phyloP scores from a whole-genome alignment of 2,797 vertebrate genomes.

The Protosalanx chinensis region DNA sequence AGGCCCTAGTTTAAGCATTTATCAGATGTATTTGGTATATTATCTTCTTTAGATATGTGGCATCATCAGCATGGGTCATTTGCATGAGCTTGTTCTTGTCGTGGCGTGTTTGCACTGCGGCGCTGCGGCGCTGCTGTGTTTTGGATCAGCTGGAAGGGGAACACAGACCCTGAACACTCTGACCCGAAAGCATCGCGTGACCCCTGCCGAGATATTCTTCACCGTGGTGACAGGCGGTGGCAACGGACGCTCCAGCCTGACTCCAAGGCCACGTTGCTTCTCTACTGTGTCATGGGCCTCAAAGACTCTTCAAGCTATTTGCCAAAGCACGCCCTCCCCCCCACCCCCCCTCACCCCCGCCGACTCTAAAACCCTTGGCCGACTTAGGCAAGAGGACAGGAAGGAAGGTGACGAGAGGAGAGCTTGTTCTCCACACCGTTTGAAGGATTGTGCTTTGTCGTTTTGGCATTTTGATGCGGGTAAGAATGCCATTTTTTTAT shows the following conservation, averaged over 20 bases:
- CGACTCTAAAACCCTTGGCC: conserved; percentile 16
- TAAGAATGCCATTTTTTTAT: not conserved
- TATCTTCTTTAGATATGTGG: not conserved
- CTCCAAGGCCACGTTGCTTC: conserved; percentile 66
- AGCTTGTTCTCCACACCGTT: not conserved
- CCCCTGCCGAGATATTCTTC: conserved; percentile 63
- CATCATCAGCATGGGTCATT: conserved; percentile 4
- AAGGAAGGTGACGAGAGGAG: not conserved
- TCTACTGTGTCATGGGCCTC: conserved; percentile 60
- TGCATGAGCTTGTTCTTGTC: conserved; percentile 16
- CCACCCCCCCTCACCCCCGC: not conserved
- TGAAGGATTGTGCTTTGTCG: not conserved
- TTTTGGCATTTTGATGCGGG: not conserved
- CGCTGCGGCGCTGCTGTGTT: conserved; percentile 30
- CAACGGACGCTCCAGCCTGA: conserved; percentile 52
- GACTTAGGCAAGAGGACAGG: conserved; percentile 18
- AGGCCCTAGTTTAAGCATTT: not conserved
- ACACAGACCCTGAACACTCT: conserved; percentile 32
- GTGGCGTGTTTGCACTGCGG: conserved; percentile 36
- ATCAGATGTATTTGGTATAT: not conserved
- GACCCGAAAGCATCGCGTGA: conserved; percentile 45
- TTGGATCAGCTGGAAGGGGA: conserved; percentile 52
- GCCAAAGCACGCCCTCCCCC: conserved; percentile 26
- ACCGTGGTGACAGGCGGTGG: conserved; percentile 59
- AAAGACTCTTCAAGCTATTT: conserved; percentile 57